A percentile compares a stretch with the other conserved stretches of the same genome.
phyloP scores from a whole-genome alignment of 2,797 vertebrate species.

The Psittacula echo region DNA sequence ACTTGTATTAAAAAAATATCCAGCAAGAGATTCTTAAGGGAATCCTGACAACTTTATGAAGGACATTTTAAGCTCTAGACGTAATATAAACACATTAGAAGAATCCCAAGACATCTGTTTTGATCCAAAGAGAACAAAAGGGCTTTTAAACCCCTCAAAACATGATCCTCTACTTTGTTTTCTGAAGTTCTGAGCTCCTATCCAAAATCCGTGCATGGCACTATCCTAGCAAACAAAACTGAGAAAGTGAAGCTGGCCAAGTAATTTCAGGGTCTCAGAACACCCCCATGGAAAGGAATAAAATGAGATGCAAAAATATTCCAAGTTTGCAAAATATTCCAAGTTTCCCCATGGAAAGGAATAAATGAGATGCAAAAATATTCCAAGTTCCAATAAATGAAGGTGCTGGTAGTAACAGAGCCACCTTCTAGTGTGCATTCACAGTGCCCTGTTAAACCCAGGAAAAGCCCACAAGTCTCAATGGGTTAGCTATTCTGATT shows the following conservation, averaged over 20 bases:
- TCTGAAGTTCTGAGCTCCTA: background rate
- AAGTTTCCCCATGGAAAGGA: background rate
- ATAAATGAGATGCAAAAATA: slow-evolving; percentile 58
- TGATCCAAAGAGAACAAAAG: background rate
- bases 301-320: slow-evolving; percentile 60
- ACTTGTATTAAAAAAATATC: background rate
- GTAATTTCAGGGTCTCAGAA: background rate
- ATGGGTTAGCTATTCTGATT: slow-evolving; percentile 20
- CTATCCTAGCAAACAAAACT: background rate
- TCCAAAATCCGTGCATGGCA: background rate
- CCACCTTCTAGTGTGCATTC: background rate
- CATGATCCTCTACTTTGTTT: background rate
- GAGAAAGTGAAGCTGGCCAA: background rate
- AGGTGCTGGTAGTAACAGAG: slow-evolving; percentile 31
- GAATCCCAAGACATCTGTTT: background rate
- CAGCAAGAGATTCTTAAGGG: background rate
- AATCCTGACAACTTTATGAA: background rate
- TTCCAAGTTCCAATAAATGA: slow-evolving; percentile 37
- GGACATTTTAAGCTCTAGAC: background rate
- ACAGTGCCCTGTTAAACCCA: slow-evolving; percentile 20
- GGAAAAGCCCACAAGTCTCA: slow-evolving; percentile 23
- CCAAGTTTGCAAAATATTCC: slow-evolving; percentile 46
- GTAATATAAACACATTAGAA: background rate
- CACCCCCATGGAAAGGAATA: background rate
- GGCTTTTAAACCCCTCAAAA: background rate